A percentile compares a stretch with the other conserved stretches of the same genome.
phyloP scores from a whole-genome alignment of 2,888 invertebrate species.

The Catocala sponsa region DNA sequence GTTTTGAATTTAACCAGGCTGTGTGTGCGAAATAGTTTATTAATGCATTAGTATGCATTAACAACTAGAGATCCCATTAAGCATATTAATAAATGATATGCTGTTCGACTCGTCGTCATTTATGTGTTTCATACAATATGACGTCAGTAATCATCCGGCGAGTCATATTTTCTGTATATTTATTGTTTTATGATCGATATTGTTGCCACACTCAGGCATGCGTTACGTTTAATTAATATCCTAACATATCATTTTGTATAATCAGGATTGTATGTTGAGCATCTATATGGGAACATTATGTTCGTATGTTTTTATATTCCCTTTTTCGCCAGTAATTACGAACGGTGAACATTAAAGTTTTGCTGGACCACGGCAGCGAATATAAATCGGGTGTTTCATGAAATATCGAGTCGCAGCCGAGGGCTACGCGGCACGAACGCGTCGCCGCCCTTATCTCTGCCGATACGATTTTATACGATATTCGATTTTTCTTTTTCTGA shows the following conservation, averaged over 20 bases:
- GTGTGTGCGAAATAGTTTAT: too few species aligned
- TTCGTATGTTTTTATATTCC: conserved; percentile 62
- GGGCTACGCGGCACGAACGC: conserved; percentile 78
- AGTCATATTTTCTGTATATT: too few species aligned
- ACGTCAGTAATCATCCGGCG: neutral
- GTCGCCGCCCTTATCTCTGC: conserved; percentile 82
- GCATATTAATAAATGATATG: too few species aligned
- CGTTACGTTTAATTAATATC: neutral
- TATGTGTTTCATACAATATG: conserved; percentile 11
- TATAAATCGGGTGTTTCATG: conserved; percentile 86
- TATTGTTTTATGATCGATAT: neutral
- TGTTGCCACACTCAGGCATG: neutral
- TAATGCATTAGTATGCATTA: too few species aligned
- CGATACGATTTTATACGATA: conserved; percentile 85
- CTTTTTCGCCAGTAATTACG: conserved; percentile 79
- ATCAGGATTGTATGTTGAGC: conserved; percentile 34
- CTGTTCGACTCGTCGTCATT: too few species aligned
- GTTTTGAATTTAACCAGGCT: too few species aligned
- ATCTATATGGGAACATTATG: conserved; percentile 39
- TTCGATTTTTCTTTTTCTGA: conserved; percentile 82
- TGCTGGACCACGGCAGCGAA: conserved; percentile 76
- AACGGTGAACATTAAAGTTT: conserved; percentile 80
- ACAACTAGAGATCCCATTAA: too few species aligned
- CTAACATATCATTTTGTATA: conserved; percentile 1
- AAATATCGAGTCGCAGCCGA: conserved; percentile 84